phyloP scores from a whole-genome alignment of 2,888 invertebrate species.

The Conops quadrifasciatus region DNA sequence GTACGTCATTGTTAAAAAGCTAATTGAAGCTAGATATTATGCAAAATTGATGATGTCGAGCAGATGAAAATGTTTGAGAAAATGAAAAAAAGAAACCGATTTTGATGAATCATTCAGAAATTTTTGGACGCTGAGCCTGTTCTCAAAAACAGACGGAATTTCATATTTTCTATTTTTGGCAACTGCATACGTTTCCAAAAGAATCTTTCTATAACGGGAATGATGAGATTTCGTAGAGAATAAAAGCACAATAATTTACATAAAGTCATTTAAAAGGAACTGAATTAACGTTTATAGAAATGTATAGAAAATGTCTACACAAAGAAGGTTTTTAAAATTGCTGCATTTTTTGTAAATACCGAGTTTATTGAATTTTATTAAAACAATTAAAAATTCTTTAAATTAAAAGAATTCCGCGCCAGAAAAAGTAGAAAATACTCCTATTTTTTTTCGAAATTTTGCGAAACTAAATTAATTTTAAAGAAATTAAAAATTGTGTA shows the following conservation, averaged over 20 bases:
- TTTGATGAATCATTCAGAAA: constrained; percentile 26
- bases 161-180: constrained; percentile 8
- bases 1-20: constrained; percentile 27
- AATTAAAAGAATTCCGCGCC: too few species aligned
- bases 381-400: constrained; percentile 21
- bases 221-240: too few species aligned
- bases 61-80: not conserved
- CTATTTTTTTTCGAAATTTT: too few species aligned
- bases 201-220: too few species aligned
- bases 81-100: constrained; percentile 16
- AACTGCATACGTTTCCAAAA: too few species aligned
- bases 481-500: constrained; percentile 29
- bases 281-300: too few species aligned
- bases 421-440: too few species aligned
- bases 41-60: constrained; percentile 15
- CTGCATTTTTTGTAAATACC: constrained; percentile 14
- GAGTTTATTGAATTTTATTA: constrained; percentile 39
- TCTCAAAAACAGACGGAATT: not conserved
- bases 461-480: constrained; percentile 27
- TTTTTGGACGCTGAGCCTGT: constrained; percentile 29
- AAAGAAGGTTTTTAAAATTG: too few species aligned
- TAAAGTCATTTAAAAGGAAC: not conserved
- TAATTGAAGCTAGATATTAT: constrained; percentile 6
- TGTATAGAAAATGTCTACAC: too few species aligned
- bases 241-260: too few species aligned